Evolutionary conservation across 2,797 vertebrate genomes (phyloP).

Genomic region (Chiloscyllium punctatum): DNA sequence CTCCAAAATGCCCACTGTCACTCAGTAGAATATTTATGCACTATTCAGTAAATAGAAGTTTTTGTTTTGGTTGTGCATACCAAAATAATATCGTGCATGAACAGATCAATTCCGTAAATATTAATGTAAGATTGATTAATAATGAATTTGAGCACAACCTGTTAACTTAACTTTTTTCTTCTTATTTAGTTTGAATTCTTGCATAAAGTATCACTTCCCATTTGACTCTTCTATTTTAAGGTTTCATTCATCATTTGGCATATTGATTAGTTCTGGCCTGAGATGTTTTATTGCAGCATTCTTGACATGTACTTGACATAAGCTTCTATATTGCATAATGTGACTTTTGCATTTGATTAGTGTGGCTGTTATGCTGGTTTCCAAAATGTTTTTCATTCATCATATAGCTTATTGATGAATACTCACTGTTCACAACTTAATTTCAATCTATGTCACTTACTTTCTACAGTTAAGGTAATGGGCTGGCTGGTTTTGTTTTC

Average conservation of each 20-base stretch:
- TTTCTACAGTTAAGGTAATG: slow-evolving; percentile 77
- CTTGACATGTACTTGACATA: neutral
- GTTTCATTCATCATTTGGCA: neutral
- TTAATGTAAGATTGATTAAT: neutral
- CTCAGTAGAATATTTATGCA: neutral
- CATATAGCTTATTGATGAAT: neutral
- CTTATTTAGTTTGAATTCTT: neutral
- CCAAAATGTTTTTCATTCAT: neutral
- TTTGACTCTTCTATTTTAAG: neutral
- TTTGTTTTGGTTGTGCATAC: neutral
- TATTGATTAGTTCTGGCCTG: neutral
- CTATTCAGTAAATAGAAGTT: neutral
- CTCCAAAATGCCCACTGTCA: neutral
- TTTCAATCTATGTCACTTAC: slow-evolving; percentile 60
- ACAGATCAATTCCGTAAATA: neutral
- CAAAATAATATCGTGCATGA: neutral
- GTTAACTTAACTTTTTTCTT: neutral
- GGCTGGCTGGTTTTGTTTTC: slow-evolving; percentile 98
- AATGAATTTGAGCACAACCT: neutral
- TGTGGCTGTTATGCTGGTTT: neutral
- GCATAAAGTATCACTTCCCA: neutral
- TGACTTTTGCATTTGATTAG: neutral
- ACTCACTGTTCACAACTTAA: neutral
- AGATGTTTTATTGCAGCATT: neutral
- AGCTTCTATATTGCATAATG: neutral